These are phyloP conservation scores for Nanorana parkeri DNA, from an alignment of 2,113 vertebrate species.

Conservation along the genomic window DNA sequence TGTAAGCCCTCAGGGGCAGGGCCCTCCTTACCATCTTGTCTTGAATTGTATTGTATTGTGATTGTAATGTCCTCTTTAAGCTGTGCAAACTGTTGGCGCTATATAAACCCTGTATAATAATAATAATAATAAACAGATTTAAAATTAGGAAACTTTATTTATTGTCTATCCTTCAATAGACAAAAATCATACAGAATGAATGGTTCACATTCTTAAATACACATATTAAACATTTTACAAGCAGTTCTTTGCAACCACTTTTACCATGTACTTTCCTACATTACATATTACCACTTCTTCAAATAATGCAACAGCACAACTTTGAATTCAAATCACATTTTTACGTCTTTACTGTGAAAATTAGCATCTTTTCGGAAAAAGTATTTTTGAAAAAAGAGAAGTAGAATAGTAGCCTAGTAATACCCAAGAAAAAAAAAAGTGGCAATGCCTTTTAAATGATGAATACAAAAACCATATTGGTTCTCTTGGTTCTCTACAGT, in stretches of 20 bases:
- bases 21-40: too few species aligned
- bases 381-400: too few species aligned
- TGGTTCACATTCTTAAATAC: neutral
- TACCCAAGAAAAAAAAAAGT: neutral
- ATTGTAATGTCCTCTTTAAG: too few species aligned
- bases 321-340: neutral
- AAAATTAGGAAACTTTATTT: neutral
- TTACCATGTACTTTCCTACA: neutral
- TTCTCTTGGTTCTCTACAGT: too few species aligned
- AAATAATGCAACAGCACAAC: neutral
- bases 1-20: too few species aligned
- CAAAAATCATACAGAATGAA: neutral
- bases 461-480: too few species aligned
- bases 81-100: too few species aligned
- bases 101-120: too few species aligned
- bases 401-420: neutral
- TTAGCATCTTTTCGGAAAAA: too few species aligned
- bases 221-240: conserved; percentile 6
- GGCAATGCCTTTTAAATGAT: too few species aligned
- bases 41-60: too few species aligned
- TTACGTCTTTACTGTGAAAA: neutral
- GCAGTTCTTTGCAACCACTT: neutral
- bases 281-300: neutral
- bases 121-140: too few species aligned
- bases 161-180: neutral